Conservation (phyloP, 2,113 vertebrate species). For the Canis aureus region DNA sequence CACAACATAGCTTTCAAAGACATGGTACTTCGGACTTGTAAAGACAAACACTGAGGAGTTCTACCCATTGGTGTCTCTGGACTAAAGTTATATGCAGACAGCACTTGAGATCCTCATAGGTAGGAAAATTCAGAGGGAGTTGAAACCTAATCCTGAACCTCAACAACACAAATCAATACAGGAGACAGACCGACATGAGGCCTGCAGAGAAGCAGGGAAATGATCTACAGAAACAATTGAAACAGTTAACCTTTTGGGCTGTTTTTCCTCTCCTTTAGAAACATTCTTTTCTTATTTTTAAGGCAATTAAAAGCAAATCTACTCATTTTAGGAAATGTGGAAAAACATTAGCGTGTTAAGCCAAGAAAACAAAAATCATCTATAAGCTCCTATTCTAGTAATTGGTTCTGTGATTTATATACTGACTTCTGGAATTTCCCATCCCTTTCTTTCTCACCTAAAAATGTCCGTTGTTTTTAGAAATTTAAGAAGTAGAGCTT, state of each 20-base stretch:
- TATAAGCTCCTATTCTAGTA: background rate
- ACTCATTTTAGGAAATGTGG: background rate
- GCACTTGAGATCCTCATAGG: background rate
- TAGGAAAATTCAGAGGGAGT: background rate
- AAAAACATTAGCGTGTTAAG: background rate
- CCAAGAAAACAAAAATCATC: background rate
- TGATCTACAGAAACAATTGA: background rate
- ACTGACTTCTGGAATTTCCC: background rate
- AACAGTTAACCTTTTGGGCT: background rate
- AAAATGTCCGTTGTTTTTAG: slow-evolving; percentile 23
- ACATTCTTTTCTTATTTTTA: slow-evolving; percentile 20
- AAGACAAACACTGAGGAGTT: background rate
- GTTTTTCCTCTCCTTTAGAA: background rate
- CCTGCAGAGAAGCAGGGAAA: background rate
- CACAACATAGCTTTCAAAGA: background rate
- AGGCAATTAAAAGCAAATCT: slow-evolving; percentile 18
- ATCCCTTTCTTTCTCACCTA: background rate
- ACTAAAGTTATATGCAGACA: background rate
- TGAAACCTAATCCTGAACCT: background rate
- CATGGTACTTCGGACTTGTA: too few relatives aligned
- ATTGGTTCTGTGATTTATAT: background rate
- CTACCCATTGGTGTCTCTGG: background rate
- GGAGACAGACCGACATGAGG: background rate
- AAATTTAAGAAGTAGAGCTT: background rate
- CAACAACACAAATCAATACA: background rate